Conservation (phyloP, 2,113 vertebrate species). For the Malurus elegans region DNA sequence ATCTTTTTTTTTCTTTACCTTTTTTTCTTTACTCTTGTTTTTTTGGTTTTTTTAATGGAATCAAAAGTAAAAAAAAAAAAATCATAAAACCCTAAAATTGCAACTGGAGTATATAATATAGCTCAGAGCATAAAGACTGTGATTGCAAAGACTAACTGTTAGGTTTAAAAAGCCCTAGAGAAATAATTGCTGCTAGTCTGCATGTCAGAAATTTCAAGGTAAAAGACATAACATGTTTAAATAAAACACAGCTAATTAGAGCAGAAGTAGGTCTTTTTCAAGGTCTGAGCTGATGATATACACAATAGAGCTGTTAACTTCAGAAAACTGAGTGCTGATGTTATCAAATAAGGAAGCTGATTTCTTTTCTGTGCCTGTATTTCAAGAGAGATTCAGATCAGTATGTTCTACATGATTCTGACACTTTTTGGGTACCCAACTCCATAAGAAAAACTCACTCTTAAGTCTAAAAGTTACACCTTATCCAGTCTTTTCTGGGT, state of each 20-base stretch:
- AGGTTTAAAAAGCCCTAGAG: neutral
- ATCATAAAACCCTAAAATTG: neutral
- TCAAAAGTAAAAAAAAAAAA: neutral
- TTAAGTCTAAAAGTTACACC: neutral
- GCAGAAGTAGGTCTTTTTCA: neutral
- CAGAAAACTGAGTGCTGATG: neutral
- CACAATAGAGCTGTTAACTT: neutral
- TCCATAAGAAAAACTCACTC: neutral
- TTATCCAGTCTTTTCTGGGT: neutral
- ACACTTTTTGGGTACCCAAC: neutral
- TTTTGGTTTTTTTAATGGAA: neutral
- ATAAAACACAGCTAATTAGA: neutral
- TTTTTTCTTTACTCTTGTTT: no score
- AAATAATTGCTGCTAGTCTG: neutral
- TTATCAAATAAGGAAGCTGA: neutral
- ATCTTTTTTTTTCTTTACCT: neutral
- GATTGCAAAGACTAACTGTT: neutral
- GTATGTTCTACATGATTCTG: constrained; percentile 5
- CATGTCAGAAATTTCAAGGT: neutral
- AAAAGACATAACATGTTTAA: neutral
- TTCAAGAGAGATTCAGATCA: constrained; percentile 44
- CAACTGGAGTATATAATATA: neutral
- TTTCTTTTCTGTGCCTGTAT: neutral
- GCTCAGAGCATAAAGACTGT: neutral
- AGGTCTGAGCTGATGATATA: neutral